Base-by-base conservation (phyloP, 2,888 invertebrate genomes). In the Ormyrus pomaceus region DNA sequence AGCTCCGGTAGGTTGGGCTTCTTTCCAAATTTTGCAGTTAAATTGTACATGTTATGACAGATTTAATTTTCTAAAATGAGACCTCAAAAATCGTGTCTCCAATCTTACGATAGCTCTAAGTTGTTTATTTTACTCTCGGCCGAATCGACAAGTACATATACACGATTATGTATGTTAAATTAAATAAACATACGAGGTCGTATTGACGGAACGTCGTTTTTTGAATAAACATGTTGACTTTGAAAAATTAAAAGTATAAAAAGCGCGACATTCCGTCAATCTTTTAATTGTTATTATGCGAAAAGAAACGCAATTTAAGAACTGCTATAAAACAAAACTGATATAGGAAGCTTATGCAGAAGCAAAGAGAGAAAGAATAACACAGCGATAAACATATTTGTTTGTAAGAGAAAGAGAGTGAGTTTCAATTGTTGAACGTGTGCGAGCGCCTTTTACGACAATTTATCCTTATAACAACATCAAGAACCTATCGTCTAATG, bases 381-480 rank as follows among this genome's bases (percentile, higher is more conserved):
- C n/a, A 34, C 45, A 55, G 19, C 34, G 13, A 56, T 61, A 13
- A 53, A 72, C 34, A 46, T 65, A 70, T 50, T 56, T 70, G 64
- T 53, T 53, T 71, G 61, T 65, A 51, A 58, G 51, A 64, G 68
- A 75, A 53, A 77, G 13, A 72, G 77, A 75, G 65, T 68, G 70
- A 82, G 77, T 74, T 77, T 62, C 56, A 79, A 74, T 74, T 68
- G 61, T 66, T 78, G 61, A 66, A 55, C 34, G 66, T 62, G 53
- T 71, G 61, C 56, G 71, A 62, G 79, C 78, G 77, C 77, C 77
- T 71, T 79, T 80, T 77, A 73, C 51, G 66, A 77, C 58, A 68
- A 81, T 71, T 74, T 70, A 71, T 50, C 46, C 50, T 11, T 50
- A 53, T 68, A 66, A 61, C 61, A 72, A 68, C 55, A 78, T 53